Conservation (phyloP, 2,888 invertebrate species). For the Disparrhopalites patrizii region DNA sequence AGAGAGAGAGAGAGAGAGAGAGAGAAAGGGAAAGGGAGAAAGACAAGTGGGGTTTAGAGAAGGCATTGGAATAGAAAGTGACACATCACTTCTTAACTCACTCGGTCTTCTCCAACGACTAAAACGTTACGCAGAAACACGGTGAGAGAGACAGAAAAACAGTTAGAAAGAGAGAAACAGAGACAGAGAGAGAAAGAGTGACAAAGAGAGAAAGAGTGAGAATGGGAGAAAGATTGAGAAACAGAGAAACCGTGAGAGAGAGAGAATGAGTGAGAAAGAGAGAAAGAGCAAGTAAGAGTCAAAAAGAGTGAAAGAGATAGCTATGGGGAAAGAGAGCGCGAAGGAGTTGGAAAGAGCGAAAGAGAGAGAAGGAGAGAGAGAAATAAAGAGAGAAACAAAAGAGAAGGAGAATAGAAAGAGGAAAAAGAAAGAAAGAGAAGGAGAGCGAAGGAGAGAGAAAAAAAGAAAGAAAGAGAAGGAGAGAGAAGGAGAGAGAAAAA, state of each 20-base stretch:
- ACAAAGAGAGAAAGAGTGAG: background rate
- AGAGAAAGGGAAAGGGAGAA: background rate
- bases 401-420: background rate
- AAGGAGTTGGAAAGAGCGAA: background rate
- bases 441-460: background rate
- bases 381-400: no score
- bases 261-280: conserved; percentile 1
- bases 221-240: background rate
- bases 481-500: background rate
- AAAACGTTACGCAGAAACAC: background rate
- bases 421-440: no score
- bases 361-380: background rate
- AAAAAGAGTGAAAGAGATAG: no score
- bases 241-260: background rate
- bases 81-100: background rate
- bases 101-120: background rate
- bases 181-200: background rate
- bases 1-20: conserved; percentile 4
- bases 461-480: background rate
- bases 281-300: background rate
- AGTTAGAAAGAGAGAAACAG: background rate
- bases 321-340: no score
- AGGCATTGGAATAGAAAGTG: no score
- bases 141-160: no score
- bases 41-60: no score